Base-by-base conservation (phyloP, 2,888 invertebrate species). In the Eilema sororculum region DNA sequence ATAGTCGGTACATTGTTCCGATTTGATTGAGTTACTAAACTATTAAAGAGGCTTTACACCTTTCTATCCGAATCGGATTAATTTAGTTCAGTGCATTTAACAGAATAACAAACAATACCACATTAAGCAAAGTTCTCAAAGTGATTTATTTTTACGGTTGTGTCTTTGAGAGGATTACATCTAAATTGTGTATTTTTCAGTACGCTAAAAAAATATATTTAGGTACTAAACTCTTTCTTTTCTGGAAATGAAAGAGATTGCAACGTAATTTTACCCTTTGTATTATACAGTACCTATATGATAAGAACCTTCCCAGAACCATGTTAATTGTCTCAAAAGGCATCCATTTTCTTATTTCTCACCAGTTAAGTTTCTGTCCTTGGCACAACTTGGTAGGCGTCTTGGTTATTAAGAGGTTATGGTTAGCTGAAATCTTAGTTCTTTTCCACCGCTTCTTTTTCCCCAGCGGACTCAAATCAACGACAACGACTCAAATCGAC, bases 1-100 rank as follows among this genome's bases (percentile, higher is more conserved):
- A 82, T 77, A 81, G 83, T 80, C 82, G 75, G 83, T 82, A 83
- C 87, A 87, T 87, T 92, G 91, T 91, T 89, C 88, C 80, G 85
- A 89, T 91, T 91, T 92, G 91, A 93, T 93, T 91, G 90, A 93
- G 91, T 93, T 92, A 91, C 87, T 82, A 79, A 91, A 91, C 91
- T 91, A 87, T 89, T 85, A 87, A 22, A 68, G 57, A 6, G 30
- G 25, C 16, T 60, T 57, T 30, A 72, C 65, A 68, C 65, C n/a
- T 24, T 33, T 20, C 60, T 2, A 30, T 86, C 24, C 60, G 65
- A 33, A 41, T 25, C 28, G 20, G 20, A 28, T 25, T 52, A 37
- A 24, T 58, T 41, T 16, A 16, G 56, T 20, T 56, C 9, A 37
- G 25, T 24, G 57, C 24, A 58, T 13, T 58, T 25, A 24, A 25